Evolutionary conservation across 2,113 vertebrate species (phyloP).

Genomic region (Mugil cephalus): DNA sequence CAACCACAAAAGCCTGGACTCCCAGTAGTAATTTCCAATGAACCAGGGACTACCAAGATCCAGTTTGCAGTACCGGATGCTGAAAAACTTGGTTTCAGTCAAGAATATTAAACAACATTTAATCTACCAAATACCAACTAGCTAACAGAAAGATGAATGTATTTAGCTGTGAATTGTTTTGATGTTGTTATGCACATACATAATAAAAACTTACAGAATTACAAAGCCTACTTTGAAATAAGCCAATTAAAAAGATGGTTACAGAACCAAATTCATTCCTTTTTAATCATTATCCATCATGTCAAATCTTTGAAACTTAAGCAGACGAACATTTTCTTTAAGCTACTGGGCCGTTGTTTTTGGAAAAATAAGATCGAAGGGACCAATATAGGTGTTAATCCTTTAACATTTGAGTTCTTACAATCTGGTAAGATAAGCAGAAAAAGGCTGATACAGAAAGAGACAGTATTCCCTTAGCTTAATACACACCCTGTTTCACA

Average conservation of each 20-base stretch:
- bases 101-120: no score
- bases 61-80: no score
- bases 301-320: neutral
- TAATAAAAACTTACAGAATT: no score
- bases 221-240: no score
- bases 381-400: constrained; percentile 49
- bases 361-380: neutral
- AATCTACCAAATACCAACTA: no score
- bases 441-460: constrained; percentile 48
- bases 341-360: neutral
- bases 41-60: neutral
- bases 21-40: neutral
- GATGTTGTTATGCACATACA: no score
- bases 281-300: constrained; percentile 2
- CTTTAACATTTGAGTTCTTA: constrained; percentile 83
- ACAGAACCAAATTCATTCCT: neutral
- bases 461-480: neutral
- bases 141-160: no score
- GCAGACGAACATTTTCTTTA: neutral
- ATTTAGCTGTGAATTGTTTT: no score
- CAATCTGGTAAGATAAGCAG: constrained; percentile 85
- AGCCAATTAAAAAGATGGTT: neutral
- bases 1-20: neutral
- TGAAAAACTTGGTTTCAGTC: no score
- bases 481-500: neutral